These are phyloP conservation scores for Argyrosomus japonicus DNA, from an alignment of 2,113 vertebrate genomes.

Conservation along the genomic window DNA sequence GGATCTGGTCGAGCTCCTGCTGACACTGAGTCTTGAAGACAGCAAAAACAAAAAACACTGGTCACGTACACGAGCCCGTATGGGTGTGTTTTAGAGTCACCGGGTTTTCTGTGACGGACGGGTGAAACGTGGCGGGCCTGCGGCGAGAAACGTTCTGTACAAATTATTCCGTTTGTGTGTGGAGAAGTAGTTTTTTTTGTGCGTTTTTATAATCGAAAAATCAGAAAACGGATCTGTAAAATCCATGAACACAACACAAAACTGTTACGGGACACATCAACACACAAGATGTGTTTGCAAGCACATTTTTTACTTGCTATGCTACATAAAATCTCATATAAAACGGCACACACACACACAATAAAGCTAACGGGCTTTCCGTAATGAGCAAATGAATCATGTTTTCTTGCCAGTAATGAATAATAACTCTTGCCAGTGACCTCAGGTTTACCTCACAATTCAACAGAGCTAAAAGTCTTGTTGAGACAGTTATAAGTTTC, in stretches of 20 bases:
- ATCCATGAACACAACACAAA: not conserved
- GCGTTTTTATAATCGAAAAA: not conserved
- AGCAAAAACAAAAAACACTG: conserved; percentile 35
- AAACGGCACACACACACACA: conserved; percentile 35
- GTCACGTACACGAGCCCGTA: not conserved
- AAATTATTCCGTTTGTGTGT: not conserved
- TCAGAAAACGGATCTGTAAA: not conserved
- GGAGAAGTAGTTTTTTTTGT: not conserved
- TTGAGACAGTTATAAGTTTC: conserved; percentile 48
- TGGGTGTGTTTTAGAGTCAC: not conserved
- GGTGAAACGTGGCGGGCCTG: not conserved
- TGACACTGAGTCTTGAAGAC: conserved; percentile 92
- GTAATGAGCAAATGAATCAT: conserved; percentile 51
- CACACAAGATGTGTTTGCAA: conserved; percentile 20
- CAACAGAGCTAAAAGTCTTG: conserved; percentile 40
- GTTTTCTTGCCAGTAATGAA: conserved; percentile 50
- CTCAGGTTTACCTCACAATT: conserved; percentile 51
- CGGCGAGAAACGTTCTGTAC: not conserved
- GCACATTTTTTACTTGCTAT: conserved; percentile 30
- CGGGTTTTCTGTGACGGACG: not conserved
- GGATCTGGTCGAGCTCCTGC: conserved; percentile 95
- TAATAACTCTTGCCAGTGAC: conserved; percentile 55
- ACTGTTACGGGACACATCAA: not conserved
- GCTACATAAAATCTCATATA: conserved; percentile 37
- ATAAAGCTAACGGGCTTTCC: conserved; percentile 36